Evolutionary conservation across 2,797 vertebrate species (phyloP).

Genomic region (Tragelaphus eurycerus): DNA sequence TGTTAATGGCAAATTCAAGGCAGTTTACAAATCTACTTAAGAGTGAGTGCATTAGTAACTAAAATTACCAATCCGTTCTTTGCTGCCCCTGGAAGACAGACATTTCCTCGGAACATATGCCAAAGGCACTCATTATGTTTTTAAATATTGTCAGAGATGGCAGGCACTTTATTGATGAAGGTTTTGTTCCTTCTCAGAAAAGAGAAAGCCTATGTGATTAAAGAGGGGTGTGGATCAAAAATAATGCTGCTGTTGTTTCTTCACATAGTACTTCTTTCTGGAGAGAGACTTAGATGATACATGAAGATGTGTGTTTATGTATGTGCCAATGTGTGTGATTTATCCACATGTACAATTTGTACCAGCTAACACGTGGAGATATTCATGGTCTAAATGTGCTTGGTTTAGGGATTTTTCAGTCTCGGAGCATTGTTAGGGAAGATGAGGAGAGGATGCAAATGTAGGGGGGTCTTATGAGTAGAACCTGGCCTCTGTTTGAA

Average conservation of each 20-base stretch:
- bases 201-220: background rate
- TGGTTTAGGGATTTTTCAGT: constrained; percentile 23
- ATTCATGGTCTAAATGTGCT: background rate
- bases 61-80: constrained; percentile 82
- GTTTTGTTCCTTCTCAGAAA: constrained; percentile 66
- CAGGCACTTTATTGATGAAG: constrained; percentile 76
- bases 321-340: constrained; percentile 27
- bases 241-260: constrained; percentile 5
- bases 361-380: background rate
- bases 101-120: constrained; percentile 77
- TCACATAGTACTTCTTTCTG: constrained; percentile 43
- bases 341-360: background rate
- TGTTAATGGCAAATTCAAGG: constrained; percentile 82
- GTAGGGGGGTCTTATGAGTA: background rate
- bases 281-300: constrained; percentile 28
- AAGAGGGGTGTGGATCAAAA: background rate
- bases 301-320: background rate
- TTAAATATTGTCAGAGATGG: constrained; percentile 79
- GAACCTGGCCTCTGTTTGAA: constrained; percentile 43
- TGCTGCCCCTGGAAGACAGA: constrained; percentile 78
- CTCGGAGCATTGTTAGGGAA: background rate
- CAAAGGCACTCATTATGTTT: constrained; percentile 81
- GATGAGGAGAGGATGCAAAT: background rate
- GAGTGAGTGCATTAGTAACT: constrained; percentile 83
- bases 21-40: constrained; percentile 85